A percentile compares a stretch with the other conserved stretches of the same genome.
Evolutionary conservation across 1,140 invertebrate species (phyloP).

Genomic region (Amyelois transitella): DNA sequence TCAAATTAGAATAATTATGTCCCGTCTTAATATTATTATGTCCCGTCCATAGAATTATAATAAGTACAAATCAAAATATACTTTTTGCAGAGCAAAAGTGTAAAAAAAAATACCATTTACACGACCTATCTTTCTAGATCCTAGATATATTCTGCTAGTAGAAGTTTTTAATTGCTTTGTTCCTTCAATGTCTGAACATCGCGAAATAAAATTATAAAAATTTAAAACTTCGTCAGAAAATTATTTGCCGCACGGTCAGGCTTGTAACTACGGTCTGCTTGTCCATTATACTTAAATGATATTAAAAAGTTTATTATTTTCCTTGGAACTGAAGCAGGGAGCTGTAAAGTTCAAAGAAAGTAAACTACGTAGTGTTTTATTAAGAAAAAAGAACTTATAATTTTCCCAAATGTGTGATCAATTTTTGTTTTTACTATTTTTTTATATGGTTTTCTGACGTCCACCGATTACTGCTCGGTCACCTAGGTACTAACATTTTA

Average conservation of each 20-base stretch:
- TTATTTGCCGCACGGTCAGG: conserved; percentile 2
- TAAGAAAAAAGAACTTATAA: too few species aligned
- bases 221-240: neutral
- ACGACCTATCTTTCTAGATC: neutral
- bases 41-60: too few species aligned
- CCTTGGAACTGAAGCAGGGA: neutral
- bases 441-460: too few species aligned
- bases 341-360: neutral
- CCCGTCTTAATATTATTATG: too few species aligned
- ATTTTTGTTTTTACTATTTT: too few species aligned
- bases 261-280: neutral
- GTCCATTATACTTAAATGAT: neutral
- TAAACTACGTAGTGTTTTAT: neutral
- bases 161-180: conserved; percentile 7
- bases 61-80: too few species aligned
- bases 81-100: too few species aligned
- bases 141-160: neutral
- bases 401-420: too few species aligned
- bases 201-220: conserved; percentile 5
- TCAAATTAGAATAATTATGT: too few species aligned
- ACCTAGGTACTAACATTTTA: too few species aligned
- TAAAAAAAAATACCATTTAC: too few species aligned
- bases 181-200: conserved; percentile 1
- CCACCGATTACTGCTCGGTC: too few species aligned
- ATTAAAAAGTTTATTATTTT: neutral